Evolutionary conservation across 2,113 vertebrate species (phyloP).

Genomic region (Nycticebus coucang): DNA sequence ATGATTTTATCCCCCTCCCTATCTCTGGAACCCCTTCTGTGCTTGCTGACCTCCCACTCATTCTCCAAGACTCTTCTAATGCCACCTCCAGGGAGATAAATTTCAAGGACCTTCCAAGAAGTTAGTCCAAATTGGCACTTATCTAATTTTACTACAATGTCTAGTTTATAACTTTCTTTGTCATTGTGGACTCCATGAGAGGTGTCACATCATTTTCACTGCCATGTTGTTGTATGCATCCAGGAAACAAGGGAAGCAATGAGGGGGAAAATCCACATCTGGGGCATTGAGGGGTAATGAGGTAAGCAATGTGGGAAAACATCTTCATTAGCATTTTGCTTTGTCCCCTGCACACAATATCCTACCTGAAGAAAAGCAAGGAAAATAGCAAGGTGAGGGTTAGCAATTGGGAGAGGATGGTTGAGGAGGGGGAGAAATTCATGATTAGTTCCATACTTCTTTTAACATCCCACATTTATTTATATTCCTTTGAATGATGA

Average conservation of each 20-base stretch:
- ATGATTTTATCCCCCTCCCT: neutral
- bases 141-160: neutral
- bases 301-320: no score
- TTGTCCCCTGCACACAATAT: no score
- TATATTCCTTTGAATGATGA: neutral
- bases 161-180: neutral
- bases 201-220: no score
- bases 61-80: neutral
- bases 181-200: neutral
- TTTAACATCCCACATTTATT: no score
- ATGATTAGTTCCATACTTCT: no score
- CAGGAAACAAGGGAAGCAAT: neutral
- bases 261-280: no score
- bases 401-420: no score
- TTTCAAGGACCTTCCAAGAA: neutral
- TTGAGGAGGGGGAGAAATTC: no score
- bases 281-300: no score
- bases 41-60: neutral
- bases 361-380: no score
- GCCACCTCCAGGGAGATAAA: neutral
- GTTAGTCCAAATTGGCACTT: neutral
- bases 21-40: neutral
- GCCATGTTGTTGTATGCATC: neutral
- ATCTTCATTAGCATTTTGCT: no score
- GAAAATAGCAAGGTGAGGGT: no score